Evolutionary conservation across 2,797 vertebrate species (phyloP), one percentile per base, ranked within the genome.

Genomic region (Enteromius thamalakanensis): DNA sequence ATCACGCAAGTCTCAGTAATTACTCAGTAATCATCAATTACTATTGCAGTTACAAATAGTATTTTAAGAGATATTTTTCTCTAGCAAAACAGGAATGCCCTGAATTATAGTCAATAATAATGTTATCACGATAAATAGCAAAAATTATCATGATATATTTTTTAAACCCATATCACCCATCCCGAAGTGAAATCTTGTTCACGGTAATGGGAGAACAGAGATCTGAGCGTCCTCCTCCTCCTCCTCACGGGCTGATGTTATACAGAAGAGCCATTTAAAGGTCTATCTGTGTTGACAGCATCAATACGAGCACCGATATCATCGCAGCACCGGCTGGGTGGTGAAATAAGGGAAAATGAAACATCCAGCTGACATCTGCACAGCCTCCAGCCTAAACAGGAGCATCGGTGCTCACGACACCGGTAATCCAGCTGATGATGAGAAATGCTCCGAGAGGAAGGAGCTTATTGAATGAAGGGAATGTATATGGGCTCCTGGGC

Each of bases 291-390:
- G 86, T 88, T 89, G 91, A 92, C 94, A 90, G 88, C 86, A 86
- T 88, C 85, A 92, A 93, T 94, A 94, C 91, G 92, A 94, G 93
- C 92, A 91, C 91, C 23, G 89, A 90, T 91, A 91, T 92, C 89
- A 87, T 92, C 91, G 87, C 84, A 85, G 83, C 90, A 89, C 89
- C 85, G 88, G 86, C 83, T 90, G 92, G 92, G 89, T 90, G 90
- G 89, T 71, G 84, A 89, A 94, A 93, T 91, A 87, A 91, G 88
- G 91, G 89, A 90, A 93, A 93, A 91, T 93, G 91, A 94, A 93
- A 91, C 91, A 91, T 90, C 82, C 90, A 91, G 89, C 91, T 92
- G 92, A 92, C 90, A 88, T 84, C 87, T 42, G 26, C 81, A 85
- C 86, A 85, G 91, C 92, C 92, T 47, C 86, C 84, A 90, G 90